Evolutionary conservation across 2,888 invertebrate species (phyloP).

Genomic region (Netelia melanura): DNA sequence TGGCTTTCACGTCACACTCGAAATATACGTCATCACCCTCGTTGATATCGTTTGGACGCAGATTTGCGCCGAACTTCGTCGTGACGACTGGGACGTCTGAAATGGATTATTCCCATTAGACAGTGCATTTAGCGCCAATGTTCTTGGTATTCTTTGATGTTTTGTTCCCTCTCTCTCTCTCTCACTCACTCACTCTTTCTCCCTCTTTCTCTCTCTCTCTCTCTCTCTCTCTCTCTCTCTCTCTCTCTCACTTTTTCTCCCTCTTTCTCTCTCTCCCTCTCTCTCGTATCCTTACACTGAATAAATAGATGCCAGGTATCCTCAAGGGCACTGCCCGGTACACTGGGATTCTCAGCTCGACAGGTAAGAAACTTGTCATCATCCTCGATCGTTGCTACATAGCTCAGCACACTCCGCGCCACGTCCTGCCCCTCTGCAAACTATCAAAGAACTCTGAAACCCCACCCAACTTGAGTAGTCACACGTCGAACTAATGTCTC

Average conservation of each 20-base stretch:
- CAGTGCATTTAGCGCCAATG: not conserved
- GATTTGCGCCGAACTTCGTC: slow-evolving; percentile 92
- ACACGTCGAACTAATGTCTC: slow-evolving; percentile 3
- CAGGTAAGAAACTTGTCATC: slow-evolving; percentile 95
- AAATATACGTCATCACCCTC: slow-evolving; percentile 96
- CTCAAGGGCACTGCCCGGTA: slow-evolving; percentile 92
- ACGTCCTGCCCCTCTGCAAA: slow-evolving; percentile 90
- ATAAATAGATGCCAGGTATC: slow-evolving; percentile 94
- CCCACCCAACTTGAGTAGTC: slow-evolving; percentile 35
- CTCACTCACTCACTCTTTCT: not conserved
- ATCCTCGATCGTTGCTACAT: slow-evolving; percentile 93
- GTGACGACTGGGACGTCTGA: slow-evolving; percentile 93
- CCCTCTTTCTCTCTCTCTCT: slow-evolving; percentile 88
- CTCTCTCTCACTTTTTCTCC: slow-evolving; percentile 87
- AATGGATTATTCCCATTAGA: slow-evolving; percentile 73
- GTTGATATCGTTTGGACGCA: slow-evolving; percentile 94
- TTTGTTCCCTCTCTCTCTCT: not conserved
- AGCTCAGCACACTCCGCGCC: slow-evolving; percentile 92
- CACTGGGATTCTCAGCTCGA: slow-evolving; percentile 94
- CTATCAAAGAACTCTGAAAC: slow-evolving; percentile 74
- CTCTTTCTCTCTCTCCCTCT: not conserved
- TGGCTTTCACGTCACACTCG: slow-evolving; percentile 93
- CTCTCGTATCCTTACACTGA: slow-evolving; percentile 90
- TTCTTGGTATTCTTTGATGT: not conserved
- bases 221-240: slow-evolving; percentile 84